Base-by-base conservation (phyloP, 2,113 vertebrate species). In the Tympanuchus pallidicinctus region DNA sequence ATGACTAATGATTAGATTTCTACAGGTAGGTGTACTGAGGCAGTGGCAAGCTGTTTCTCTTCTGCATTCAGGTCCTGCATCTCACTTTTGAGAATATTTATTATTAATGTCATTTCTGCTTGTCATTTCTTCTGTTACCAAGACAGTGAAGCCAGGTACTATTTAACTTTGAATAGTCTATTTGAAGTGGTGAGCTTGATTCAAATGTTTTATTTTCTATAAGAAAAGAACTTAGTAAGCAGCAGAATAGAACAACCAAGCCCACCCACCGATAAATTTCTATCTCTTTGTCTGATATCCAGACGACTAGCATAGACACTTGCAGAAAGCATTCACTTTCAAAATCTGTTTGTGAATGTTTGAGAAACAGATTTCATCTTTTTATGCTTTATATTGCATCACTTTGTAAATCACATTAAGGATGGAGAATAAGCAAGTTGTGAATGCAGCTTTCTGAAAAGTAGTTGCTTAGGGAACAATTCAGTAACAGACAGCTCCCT, bases 1-100 rank as follows among this genome's bases (percentile, higher is more conserved):
- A 82, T 88, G 84, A 96, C 94, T 65, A 65, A 38, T 93, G 74
- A 89, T 95, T 94, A 95, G 85, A 91, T 95, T 93, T 72, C 71
- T 69, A 71, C 11, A 79, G 93, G 42, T 90, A 71, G 32, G 34
- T 61, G 63, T 82, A 67, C 74, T 77, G 80, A 89, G 77, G 47
- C 73, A 73, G 32, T 57, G 64, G 56, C 61, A 67, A 82, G 61
- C 45, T 88, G 25, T 30, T 74, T 86, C 82, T 94, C 6, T 80
- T 95, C 78, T 91, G 48, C 5, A 4, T 42, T 76, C 77, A 75
- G 38, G 59, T 65, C 77, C 75, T 60, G 65, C 76, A 89, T 73
- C 54, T 96, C 40, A 79, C 4, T 86, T 94, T 79, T 80, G 38
- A 86, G 69, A 67, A 65, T 91, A 93, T 95, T 73, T 95, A 22